phyloP scores from a whole-genome alignment of 2,797 vertebrate species.

The Alca torda region DNA sequence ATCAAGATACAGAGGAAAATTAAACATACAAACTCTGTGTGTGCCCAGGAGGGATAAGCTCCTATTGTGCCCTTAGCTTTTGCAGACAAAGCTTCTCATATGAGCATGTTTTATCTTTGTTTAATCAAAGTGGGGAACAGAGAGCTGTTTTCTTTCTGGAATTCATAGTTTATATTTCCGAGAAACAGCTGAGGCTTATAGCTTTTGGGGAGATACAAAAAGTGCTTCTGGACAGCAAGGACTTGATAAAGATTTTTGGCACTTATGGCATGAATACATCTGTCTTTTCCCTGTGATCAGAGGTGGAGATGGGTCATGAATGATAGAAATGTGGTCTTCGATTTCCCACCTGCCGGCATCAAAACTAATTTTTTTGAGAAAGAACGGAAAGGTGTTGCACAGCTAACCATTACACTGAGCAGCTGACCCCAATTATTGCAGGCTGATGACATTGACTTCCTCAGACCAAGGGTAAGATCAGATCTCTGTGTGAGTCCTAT shows the following conservation, averaged over 20 bases:
- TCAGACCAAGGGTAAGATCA: background rate
- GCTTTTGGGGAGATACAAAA: background rate
- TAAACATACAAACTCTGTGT: background rate
- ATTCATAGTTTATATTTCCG: background rate
- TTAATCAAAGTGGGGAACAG: background rate
- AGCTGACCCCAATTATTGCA: background rate
- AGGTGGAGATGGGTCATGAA: background rate
- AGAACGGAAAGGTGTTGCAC: background rate
- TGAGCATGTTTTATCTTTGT: background rate
- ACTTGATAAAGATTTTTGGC: background rate
- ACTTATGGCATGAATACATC: background rate
- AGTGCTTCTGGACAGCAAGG: background rate
- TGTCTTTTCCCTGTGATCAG: background rate
- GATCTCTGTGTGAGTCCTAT: background rate
- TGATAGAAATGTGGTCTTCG: background rate
- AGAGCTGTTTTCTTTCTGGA: background rate
- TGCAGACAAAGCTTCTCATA: background rate
- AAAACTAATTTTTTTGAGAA: background rate
- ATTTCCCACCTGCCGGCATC: background rate
- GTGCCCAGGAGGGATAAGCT: background rate
- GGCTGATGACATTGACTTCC: background rate
- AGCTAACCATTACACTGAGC: background rate
- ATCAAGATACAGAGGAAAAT: background rate
- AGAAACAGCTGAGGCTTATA: background rate
- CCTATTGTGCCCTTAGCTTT: background rate